Conservation (phyloP, 92 coral and sea anemone species). For the Hydrozoanthus gracilis region DNA sequence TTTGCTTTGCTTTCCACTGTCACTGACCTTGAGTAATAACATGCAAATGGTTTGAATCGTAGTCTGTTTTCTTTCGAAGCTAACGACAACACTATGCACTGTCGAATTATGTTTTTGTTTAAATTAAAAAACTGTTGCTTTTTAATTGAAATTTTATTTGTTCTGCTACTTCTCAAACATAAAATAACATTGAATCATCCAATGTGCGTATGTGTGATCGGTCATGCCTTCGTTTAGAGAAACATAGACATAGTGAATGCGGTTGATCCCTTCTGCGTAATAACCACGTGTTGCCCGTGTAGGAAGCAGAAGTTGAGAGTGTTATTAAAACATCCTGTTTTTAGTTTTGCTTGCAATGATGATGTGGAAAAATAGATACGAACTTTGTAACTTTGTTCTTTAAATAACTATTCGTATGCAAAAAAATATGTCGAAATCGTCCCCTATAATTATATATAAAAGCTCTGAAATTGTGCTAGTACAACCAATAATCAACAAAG, state of each 20-base stretch:
- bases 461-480: background rate
- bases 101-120: conserved; percentile 7
- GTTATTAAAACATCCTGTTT: no score
- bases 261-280: background rate
- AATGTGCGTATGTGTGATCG: conserved; percentile 4
- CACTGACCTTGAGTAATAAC: conserved; percentile 9
- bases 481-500: background rate
- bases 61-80: background rate
- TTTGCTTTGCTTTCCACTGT: background rate
- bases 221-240: conserved; percentile 1
- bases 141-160: conserved; percentile 10
- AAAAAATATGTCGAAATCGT: background rate
- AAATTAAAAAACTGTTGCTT: conserved; percentile 4
- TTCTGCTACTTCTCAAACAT: conserved; percentile 9
- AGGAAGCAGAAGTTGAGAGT: no score
- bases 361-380: conserved; percentile 3
- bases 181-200: conserved; percentile 10
- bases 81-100: conserved; percentile 8
- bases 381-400: conserved; percentile 10
- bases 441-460: background rate
- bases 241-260: background rate
- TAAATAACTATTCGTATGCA: background rate
- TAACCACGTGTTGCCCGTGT: background rate
- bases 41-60: conserved; percentile 5
- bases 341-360: background rate